Evolutionary conservation across 2,888 invertebrate genomes (phyloP).

Genomic region (Aelia acuminata): DNA sequence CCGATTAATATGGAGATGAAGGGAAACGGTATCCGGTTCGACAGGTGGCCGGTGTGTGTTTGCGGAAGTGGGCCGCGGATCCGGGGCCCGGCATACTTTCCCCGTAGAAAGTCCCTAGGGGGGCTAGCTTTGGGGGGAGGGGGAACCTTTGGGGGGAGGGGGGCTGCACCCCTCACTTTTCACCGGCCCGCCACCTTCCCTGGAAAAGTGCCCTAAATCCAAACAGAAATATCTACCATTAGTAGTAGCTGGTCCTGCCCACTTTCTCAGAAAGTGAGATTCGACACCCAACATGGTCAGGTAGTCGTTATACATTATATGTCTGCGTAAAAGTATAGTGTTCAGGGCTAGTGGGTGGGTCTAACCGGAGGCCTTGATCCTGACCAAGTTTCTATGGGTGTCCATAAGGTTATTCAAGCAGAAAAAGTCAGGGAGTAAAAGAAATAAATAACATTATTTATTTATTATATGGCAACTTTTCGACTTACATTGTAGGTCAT

Average conservation of each 20-base stretch:
- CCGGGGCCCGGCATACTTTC: slow-evolving; percentile 48
- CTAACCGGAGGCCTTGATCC: no score
- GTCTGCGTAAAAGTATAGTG: slow-evolving; percentile 33
- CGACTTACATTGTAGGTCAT: no score
- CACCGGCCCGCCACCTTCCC: not conserved
- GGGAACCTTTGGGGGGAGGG: not conserved
- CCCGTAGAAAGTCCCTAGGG: slow-evolving; percentile 45
- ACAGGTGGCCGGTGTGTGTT: slow-evolving; percentile 32
- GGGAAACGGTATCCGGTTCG: slow-evolving; percentile 38
- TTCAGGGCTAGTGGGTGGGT: no score
- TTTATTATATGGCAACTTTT: no score
- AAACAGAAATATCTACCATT: slow-evolving; percentile 21
- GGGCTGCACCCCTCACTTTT: slow-evolving; percentile 44
- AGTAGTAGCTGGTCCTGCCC: slow-evolving; percentile 13
- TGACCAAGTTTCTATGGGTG: no score
- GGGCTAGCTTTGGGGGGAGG: not conserved
- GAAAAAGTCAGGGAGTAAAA: no score
- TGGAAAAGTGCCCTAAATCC: slow-evolving; percentile 56
- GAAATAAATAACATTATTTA: no score
- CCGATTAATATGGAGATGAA: slow-evolving; percentile 52
- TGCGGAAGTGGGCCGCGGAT: slow-evolving; percentile 51
- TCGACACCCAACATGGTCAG: slow-evolving; percentile 23
- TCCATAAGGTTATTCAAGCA: no score
- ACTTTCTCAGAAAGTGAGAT: slow-evolving; percentile 51
- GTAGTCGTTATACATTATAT: not conserved